phyloP scores from a whole-genome alignment of 2,888 invertebrate genomes.

The Rhorus exstirpatorius region DNA sequence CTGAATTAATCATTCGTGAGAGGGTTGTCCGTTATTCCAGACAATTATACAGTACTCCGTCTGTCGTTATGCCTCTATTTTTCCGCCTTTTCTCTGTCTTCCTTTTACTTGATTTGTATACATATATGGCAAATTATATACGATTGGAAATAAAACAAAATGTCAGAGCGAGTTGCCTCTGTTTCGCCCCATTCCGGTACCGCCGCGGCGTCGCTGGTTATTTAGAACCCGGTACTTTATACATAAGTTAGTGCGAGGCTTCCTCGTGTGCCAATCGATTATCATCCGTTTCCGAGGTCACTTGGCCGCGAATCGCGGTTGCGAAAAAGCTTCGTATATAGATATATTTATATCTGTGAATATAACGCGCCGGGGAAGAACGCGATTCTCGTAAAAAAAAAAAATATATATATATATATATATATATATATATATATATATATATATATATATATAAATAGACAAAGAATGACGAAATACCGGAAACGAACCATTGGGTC shows the following conservation, averaged over 20 bases:
- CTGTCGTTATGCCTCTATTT: conserved; percentile 34
- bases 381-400: conserved; percentile 19
- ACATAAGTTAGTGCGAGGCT: conserved; percentile 70
- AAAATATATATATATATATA: too few relatives aligned
- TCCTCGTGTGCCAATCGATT: conserved; percentile 70
- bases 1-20: conserved; percentile 39
- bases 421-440: too few relatives aligned
- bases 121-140: conserved; percentile 2
- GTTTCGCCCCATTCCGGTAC: conserved; percentile 39
- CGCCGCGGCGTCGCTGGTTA: conserved; percentile 60
- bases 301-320: conserved; percentile 48
- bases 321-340: conserved; percentile 23
- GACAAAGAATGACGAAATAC: too few relatives aligned
- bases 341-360: conserved; percentile 6
- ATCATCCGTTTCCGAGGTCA: conserved; percentile 70
- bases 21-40: conserved; percentile 20
- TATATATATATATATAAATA: too few relatives aligned
- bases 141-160: conserved; percentile 61
- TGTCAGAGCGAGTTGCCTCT: conserved; percentile 54
- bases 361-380: background rate
- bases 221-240: conserved; percentile 70
- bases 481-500: conserved; percentile 42
- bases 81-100: conserved; percentile 25
- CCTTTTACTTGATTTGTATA: conserved; percentile 4
- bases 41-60: conserved; percentile 43